Evolutionary conservation across 2,113 vertebrate genomes (phyloP).

Genomic region (Stictonetta naevosa): DNA sequence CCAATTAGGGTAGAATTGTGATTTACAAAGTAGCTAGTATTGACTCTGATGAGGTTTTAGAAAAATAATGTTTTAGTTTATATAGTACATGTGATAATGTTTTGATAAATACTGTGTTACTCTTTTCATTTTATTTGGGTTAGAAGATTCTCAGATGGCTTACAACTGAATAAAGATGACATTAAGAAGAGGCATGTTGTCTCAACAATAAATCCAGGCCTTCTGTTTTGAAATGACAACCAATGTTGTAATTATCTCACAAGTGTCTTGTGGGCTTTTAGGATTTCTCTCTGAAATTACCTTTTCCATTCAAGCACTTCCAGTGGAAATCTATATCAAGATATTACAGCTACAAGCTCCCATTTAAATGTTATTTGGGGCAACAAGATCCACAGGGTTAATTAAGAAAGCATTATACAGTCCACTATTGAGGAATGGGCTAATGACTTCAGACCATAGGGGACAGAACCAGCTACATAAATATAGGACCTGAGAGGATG

Average conservation of each 20-base stretch:
- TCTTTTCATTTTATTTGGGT: not conserved
- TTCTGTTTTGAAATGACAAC: slow-evolving; percentile 21
- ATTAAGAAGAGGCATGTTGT: not conserved
- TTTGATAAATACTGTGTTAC: not conserved
- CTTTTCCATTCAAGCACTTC: slow-evolving; percentile 10
- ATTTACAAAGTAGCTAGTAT: not conserved
- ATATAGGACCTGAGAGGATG: slow-evolving; percentile 65
- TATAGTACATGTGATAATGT: not conserved
- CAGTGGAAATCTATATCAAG: slow-evolving; percentile 32
- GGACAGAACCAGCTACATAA: slow-evolving; percentile 55
- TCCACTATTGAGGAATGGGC: not conserved
- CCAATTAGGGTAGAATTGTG: not conserved
- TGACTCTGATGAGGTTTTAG: not conserved
- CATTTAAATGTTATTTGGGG: slow-evolving; percentile 60
- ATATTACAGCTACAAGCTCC: slow-evolving; percentile 24
- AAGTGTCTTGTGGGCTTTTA: slow-evolving; percentile 2
- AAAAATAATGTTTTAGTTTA: not conserved
- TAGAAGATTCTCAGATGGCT: not conserved
- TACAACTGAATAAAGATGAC: not conserved
- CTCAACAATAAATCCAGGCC: not conserved
- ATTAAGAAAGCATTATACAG: slow-evolving; percentile 61
- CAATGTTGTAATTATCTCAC: not conserved
- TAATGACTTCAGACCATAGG: slow-evolving; percentile 12
- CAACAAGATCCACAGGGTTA: slow-evolving; percentile 61
- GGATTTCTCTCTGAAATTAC: slow-evolving; percentile 24